Evolutionary conservation across 1,140 invertebrate genomes (phyloP), one percentile per base, ranked within the genome.

Genomic region (Drosophila grimshawi): DNA sequence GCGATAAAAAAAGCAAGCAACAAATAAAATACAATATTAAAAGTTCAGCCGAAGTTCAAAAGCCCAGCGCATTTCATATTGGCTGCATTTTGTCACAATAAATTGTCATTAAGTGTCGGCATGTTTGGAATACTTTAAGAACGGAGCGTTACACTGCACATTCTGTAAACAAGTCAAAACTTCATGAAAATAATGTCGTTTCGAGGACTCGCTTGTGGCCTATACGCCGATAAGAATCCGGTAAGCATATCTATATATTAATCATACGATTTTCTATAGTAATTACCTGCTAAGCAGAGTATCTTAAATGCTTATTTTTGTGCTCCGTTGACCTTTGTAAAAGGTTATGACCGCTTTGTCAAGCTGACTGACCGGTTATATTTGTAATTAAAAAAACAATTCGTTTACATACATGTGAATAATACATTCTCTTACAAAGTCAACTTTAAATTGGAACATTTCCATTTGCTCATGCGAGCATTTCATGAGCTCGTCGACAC

Each of bases 121-220:
- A 56, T 35, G 27, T 57, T 67, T 7, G 29, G 6, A 41, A 46
- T 49, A 49, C 43, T 27, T 57, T 5, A 37, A 56, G 37, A 41
- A 33, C 39, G 29, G 19, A 19, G 39, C 41, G 19, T 56, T 66
- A 10, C 19, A 19, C 6, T 62, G 39, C 70, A 76, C 57, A 74
- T 59, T 51, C 11, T 48, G 51, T 46, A 11, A 64, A 19, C 19
- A 46, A 66, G 5, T 11, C 59, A 57, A 48, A 43, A 19, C 39
- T 66, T 33, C 59, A 88, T 86, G 66, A 49, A 5, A 83, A 82
- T 19, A 72, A 89, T 89, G 85, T 89, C 85, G 57, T 80, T 92
- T 77, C 78, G 91, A 71, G 90, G 88, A 68, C 83, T 92, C 56
- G 83, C 74, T 71, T 92, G 86, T 63, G 86, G 90, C 41, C 72